Base-by-base conservation (phyloP, 1,140 invertebrate species). In the Zaprionus africanus region DNA sequence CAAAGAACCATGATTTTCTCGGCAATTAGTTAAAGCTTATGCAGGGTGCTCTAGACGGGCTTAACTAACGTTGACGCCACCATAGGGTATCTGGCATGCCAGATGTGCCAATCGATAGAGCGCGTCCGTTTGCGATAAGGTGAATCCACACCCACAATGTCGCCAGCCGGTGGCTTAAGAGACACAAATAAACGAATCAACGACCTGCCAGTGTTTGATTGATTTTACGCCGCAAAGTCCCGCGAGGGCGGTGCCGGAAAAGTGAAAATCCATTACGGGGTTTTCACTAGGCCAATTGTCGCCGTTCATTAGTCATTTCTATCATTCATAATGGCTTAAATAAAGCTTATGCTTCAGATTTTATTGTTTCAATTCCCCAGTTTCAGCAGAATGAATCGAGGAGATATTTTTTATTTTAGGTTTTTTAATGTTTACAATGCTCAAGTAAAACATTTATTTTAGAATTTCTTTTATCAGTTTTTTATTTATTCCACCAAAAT, bases 11-110 rank as follows among this genome's bases (percentile, higher is more conserved):
- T 71, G 70, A 90, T 90, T 84, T 81, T 57, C 78, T 90, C 73
- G 85, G 64, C 85, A 87, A 87, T 87, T 90, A 88, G 85, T 87
- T 81, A 84, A 76, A 87, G 84, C 84, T 87, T 85, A 78, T 84
- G 41, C 41, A 9, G 77, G 62, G 56, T 56, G 76, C 76, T 68
- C 76, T 76, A 63, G 31, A 65, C 76, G 72, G 58, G 80, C 83
- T 86, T 80, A 88, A 63, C 72, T 49, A 62, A 19, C 28, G 62
- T 43, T 53, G 43, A 9, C 43, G 43, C 19, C 19, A 19, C 43
- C 7, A 19, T 51, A 15, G n/a, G 62, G 68, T 79, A 86, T 83
- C 80, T n/a, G n/a, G 58, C 54, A 60, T 24, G 77, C 80, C 83
- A 86, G 84, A 86, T 86, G 83, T 81, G 79, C 64, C 49, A 62